phyloP scores from a whole-genome alignment of 2,113 vertebrate genomes.

The Seriola dumerili region DNA sequence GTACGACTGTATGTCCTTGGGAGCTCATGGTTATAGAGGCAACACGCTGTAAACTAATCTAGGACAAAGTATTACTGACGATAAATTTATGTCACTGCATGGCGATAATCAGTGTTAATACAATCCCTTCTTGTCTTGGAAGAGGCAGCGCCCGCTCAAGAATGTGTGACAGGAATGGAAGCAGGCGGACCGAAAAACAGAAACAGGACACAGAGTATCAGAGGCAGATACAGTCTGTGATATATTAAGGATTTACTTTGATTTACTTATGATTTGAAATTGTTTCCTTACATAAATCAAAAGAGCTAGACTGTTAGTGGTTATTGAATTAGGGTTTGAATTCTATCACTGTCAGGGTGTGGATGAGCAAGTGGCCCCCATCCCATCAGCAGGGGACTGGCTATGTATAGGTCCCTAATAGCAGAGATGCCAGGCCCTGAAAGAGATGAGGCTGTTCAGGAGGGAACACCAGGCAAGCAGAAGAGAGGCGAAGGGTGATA shows the following conservation, averaged over 20 bases:
- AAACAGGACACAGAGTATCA: not conserved
- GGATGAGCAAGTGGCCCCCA: slow-evolving; percentile 15
- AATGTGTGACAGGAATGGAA: not conserved
- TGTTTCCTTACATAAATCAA: slow-evolving; percentile 21
- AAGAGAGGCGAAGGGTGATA: slow-evolving; percentile 51
- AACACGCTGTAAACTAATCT: not conserved
- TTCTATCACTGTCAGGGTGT: slow-evolving; percentile 37
- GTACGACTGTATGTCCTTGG: not conserved
- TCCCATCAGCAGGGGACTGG: slow-evolving; percentile 25
- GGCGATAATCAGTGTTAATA: slow-evolving; percentile 31
- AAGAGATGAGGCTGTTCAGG: slow-evolving; percentile 7
- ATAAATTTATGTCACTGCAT: slow-evolving; percentile 4
- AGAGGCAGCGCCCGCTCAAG: slow-evolving; percentile 3
- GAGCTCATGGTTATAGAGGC: not conserved
- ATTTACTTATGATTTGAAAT: slow-evolving; percentile 1
- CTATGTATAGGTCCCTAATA: slow-evolving; percentile 63
- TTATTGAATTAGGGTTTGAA: slow-evolving; percentile 59
- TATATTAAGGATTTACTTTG: not conserved
- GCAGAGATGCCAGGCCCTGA: slow-evolving; percentile 15
- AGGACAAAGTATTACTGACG: slow-evolving; percentile 8
- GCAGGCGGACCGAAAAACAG: not conserved
- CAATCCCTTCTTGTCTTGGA: slow-evolving; percentile 29
- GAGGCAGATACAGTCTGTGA: not conserved
- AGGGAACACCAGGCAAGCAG: slow-evolving; percentile 18
- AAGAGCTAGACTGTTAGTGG: slow-evolving; percentile 19